Evolutionary conservation across 2,113 vertebrate genomes (phyloP).

Genomic region (Prionailurus viverrinus): DNA sequence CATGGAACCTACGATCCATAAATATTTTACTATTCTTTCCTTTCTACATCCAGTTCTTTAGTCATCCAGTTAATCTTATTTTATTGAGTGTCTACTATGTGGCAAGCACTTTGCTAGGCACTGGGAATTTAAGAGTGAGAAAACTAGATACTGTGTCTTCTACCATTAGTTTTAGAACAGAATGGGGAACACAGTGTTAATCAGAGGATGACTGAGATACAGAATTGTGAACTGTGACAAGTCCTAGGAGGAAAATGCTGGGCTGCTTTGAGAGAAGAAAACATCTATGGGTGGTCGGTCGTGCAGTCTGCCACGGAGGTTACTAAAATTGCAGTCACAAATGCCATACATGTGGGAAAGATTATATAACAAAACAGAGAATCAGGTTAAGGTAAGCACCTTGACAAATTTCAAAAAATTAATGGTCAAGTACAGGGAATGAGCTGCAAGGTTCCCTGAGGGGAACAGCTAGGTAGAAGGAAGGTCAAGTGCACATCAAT

Average conservation of each 20-base stretch:
- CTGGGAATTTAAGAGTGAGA: not conserved
- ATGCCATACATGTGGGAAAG: not conserved
- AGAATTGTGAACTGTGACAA: not conserved
- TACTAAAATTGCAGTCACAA: not conserved
- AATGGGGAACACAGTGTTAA: not conserved
- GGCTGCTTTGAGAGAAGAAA: not conserved
- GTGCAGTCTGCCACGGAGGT: not conserved
- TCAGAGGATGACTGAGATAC: not conserved
- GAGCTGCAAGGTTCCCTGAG: not conserved
- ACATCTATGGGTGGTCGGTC: too few species aligned
- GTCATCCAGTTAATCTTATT: not conserved
- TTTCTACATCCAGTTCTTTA: not conserved
- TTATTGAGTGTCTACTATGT: not conserved
- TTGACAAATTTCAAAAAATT: not conserved
- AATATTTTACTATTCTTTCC: not conserved
- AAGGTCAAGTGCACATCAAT: too few species aligned
- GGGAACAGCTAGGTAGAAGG: not conserved
- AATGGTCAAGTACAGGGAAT: not conserved
- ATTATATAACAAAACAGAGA: not conserved
- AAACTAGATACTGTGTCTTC: not conserved
- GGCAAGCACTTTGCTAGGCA: not conserved
- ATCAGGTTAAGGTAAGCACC: not conserved
- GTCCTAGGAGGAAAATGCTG: not conserved
- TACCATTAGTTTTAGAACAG: not conserved
- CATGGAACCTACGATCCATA: fast-evolving